Percentiles rank a stretch among this genome's conserved stretches.
These are phyloP conservation scores for Alligator mississippiensis DNA, from an alignment of 2,113 vertebrate species.

Conservation along the genomic window DNA sequence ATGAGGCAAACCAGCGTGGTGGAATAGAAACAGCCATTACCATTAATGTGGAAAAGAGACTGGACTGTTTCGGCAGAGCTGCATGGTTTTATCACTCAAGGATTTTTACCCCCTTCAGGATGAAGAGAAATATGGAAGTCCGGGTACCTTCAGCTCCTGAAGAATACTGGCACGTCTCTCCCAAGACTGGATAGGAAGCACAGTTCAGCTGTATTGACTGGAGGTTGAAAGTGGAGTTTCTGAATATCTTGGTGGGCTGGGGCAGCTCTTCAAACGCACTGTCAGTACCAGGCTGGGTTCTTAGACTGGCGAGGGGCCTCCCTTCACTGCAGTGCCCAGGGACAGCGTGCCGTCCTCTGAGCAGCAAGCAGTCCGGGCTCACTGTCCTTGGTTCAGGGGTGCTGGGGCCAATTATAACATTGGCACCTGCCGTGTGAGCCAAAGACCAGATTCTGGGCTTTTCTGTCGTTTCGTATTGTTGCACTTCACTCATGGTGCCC, in stretches of 20 bases:
- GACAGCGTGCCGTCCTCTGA: constrained; percentile 66
- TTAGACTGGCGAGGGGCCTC: constrained; percentile 73
- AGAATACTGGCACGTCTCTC: constrained; percentile 86
- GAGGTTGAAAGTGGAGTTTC: constrained; percentile 78
- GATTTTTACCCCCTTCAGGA: not conserved
- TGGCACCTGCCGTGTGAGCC: constrained; percentile 87
- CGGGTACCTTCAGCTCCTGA: constrained; percentile 87
- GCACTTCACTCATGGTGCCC: constrained; percentile 58
- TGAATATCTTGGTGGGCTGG: constrained; percentile 81
- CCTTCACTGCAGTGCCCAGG: constrained; percentile 64
- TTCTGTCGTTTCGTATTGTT: constrained; percentile 82
- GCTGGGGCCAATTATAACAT: constrained; percentile 72
- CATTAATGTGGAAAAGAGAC: not conserved
- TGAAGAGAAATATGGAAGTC: not conserved
- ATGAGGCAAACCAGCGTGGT: not conserved
- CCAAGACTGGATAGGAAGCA: constrained; percentile 79
- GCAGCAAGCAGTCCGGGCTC: constrained; percentile 77
- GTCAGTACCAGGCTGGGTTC: constrained; percentile 63
- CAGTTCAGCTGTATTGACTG: constrained; percentile 86
- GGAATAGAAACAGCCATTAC: not conserved
- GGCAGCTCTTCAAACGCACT: constrained; percentile 75
- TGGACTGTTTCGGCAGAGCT: not conserved
- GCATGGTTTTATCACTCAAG: not conserved
- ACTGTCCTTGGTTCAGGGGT: constrained; percentile 74
- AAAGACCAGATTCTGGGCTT: constrained; percentile 95